Base-by-base conservation (phyloP, 2,888 invertebrate species). In the Cerceris rybyensis region DNA sequence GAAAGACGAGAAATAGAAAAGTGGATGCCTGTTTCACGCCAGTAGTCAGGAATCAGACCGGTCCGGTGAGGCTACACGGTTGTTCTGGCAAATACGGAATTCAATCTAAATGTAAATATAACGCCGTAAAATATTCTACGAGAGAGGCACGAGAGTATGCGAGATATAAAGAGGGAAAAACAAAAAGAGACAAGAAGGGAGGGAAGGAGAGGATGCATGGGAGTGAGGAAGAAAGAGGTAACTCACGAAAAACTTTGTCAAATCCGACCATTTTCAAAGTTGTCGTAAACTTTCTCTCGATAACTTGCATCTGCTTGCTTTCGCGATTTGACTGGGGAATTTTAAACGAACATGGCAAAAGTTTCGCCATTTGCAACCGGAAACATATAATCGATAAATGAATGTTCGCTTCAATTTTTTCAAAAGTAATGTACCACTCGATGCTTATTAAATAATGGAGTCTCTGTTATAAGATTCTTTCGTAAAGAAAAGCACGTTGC, bases 81-180 rank as follows among this genome's bases (percentile, higher is more conserved):
- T 80, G 66, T 75, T 67, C 70, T 54, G 57, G 64, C 77, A 86
- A 86, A 86, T 82, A 85, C 82, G 81, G 71, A 84, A 89, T 87
- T 87, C 86, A 81, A 89, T 89, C 86, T 89, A 90, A 89, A 90
- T 90, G 90, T 87, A 88, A 89, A 90, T 89, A 75, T 11, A 61
- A 16, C 46, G 61, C 11, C 8, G 46, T 46, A 50, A 54, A 49
- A 63, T 66, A 80, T 66, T 69, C 39, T 54, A 28, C 28, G 28
- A 28, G 28, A 1, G 4, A 28, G 28, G 28, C 28, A 28, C 28
- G 28, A 28, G 28, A 28, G 28, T 28, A 28, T 28, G 28, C 28
- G 59, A n/a, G 55, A 50, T 64, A 67, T 43, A 57, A 16, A 57
- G n/a, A 59, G 68, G 13, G 14, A 41, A 59, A 39, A 64, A 58